phyloP scores from a whole-genome alignment of 2,113 vertebrate species.

The Hystrix brachyura region DNA sequence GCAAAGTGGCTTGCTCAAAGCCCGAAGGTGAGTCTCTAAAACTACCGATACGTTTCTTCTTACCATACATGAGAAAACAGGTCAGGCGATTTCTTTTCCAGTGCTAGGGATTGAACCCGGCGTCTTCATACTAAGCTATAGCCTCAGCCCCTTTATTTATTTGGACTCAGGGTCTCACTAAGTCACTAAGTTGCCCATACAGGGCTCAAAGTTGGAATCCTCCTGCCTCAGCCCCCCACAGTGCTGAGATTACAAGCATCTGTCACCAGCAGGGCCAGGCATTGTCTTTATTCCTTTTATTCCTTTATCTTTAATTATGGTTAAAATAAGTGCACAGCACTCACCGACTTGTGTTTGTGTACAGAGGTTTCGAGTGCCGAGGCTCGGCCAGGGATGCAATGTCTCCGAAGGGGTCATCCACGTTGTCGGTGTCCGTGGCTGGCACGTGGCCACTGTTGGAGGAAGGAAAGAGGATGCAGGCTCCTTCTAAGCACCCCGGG shows the following conservation, averaged over 20 bases:
- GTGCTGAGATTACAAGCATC: background rate
- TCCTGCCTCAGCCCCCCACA: background rate
- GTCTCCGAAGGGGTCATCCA: slow-evolving; percentile 84
- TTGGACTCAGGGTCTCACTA: background rate
- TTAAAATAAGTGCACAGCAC: slow-evolving; percentile 9
- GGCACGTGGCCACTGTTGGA: slow-evolving; percentile 86
- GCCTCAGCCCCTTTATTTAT: background rate
- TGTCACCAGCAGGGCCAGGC: rapidly evolving
- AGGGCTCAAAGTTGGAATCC: background rate
- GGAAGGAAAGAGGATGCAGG: slow-evolving; percentile 40
- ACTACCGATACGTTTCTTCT: background rate
- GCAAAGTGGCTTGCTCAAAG: background rate
- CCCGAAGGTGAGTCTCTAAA: background rate
- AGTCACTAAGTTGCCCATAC: background rate
- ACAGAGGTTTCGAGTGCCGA: slow-evolving; percentile 69
- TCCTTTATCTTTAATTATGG: too few species aligned
- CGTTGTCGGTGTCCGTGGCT: slow-evolving; percentile 86
- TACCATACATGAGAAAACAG: background rate
- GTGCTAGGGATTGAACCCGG: background rate
- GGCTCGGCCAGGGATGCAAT: slow-evolving; percentile 83
- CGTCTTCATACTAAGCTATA: background rate
- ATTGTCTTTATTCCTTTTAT: background rate
- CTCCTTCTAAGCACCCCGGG: slow-evolving; percentile 76
- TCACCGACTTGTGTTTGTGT: slow-evolving; percentile 82
- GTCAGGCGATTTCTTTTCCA: background rate